These are phyloP conservation scores for Nasonia vitripennis DNA, from an alignment of 1,140 invertebrate genomes.

Conservation along the genomic window DNA sequence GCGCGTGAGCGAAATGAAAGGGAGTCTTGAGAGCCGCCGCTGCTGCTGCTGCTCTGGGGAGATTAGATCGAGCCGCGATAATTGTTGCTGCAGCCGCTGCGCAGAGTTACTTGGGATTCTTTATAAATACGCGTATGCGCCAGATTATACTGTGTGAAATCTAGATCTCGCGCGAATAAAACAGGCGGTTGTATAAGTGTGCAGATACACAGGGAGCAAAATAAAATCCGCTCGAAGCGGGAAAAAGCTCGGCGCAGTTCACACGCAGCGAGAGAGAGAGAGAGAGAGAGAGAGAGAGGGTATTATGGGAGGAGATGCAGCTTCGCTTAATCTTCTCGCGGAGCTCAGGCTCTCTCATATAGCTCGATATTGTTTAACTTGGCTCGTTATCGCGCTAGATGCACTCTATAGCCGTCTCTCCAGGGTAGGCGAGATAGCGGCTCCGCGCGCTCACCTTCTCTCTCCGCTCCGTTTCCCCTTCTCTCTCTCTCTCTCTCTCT, in stretches of 20 bases:
- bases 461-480: slow-evolving; percentile 41
- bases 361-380: slow-evolving; percentile 76
- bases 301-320: slow-evolving; percentile 44
- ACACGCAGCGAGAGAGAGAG: background rate
- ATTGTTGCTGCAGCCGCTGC: background rate
- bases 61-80: slow-evolving; percentile 14
- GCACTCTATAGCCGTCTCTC: slow-evolving; percentile 74
- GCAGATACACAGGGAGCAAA: background rate
- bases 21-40: slow-evolving; percentile 36
- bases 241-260: slow-evolving; percentile 47
- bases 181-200: background rate
- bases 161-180: background rate
- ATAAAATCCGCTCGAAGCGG: background rate
- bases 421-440: slow-evolving; percentile 70
- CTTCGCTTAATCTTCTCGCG: slow-evolving; percentile 2
- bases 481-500: background rate
- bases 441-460: slow-evolving; percentile 56
- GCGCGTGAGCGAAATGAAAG: background rate
- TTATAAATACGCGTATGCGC: background rate
- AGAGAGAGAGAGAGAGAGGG: background rate
- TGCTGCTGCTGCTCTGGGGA: too few relatives aligned
- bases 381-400: slow-evolving; percentile 73
- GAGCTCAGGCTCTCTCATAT: background rate
- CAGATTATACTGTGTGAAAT: background rate
- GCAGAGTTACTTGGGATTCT: background rate